Evolutionary conservation across 2,888 invertebrate genomes (phyloP).

Genomic region (Pyrocoelia pectoralis): DNA sequence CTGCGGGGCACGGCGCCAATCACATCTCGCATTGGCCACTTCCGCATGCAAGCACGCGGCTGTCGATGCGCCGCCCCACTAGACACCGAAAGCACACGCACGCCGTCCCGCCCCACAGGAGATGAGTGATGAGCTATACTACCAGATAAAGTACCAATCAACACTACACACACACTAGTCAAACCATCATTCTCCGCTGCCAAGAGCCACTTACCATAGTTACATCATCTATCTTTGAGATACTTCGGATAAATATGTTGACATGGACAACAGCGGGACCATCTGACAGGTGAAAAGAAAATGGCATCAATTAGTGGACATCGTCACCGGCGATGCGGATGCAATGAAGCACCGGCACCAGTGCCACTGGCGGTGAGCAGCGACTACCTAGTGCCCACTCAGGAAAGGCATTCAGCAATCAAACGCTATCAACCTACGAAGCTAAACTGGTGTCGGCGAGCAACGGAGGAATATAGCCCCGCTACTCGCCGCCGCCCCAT

Average conservation of each 20-base stretch:
- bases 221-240: constrained; percentile 99
- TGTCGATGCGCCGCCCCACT: constrained; percentile 45
- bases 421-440: constrained; percentile 55
- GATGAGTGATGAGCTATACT: constrained; percentile 39
- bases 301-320: constrained; percentile 52
- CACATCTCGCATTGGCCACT: constrained; percentile 57
- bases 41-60: constrained; percentile 52
- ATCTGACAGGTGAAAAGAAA: constrained; percentile 68
- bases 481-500: constrained; percentile 52
- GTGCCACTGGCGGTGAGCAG: constrained; percentile 43
- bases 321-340: constrained; percentile 46
- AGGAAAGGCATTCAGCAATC: constrained; percentile 55
- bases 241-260: constrained; percentile 99
- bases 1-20: constrained; percentile 57
- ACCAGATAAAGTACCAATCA: constrained; percentile 45
- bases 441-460: constrained; percentile 52
- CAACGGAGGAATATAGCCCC: constrained; percentile 32
- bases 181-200: constrained; percentile 43
- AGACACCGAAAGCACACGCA: constrained; percentile 52
- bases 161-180: constrained; percentile 52
- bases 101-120: constrained; percentile 49
- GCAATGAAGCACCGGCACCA: constrained; percentile 56
- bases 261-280: constrained; percentile 95
- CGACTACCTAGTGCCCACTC: constrained; percentile 46
- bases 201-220: constrained; percentile 90